Base-by-base conservation (phyloP, 2,797 vertebrate genomes). In the Macropodus opercularis region DNA sequence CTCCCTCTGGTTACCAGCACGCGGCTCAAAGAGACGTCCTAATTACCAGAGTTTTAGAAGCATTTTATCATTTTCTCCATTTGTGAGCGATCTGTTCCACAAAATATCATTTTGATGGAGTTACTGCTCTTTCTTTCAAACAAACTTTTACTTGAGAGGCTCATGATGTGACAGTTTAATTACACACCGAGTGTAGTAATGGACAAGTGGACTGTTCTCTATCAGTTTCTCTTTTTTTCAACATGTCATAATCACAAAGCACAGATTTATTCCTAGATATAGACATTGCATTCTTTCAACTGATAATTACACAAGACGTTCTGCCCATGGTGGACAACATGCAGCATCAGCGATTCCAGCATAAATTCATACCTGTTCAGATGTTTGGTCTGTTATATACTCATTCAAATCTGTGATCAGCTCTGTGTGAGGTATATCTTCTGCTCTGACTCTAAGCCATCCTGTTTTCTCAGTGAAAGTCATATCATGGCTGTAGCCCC, bases 1-100 rank as follows among this genome's bases (percentile, higher is more conserved):
- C 68, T 87, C 85, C 91, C 87, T 89, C 83, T 15, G 52, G 77
- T 86, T 89, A 75, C 77, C 70, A 87, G 67, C 75, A 80, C 83
- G 75, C 92, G 93, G 93, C 92, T 94, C 89, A 78, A 80, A 79
- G 64, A 29, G 41, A 18, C 55, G 49, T 69, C 40, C 53, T 77
- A 84, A 83, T 75, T 77, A 60, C 61, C 59, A 51, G 47, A 72
- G 71, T 70, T 72, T 51, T 39, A 23, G 36, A 63, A 40, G 57
- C 76, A 22, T 52, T 73, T 79, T 12, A 63, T 69, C 3, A 23
- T 27, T 69, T 72, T 52, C 38, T 57, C n/a, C 39, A 47, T 80
- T 81, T 58, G 50, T 6, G 1, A 18, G 14, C 42, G 66, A 64
- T 69, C 51, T 75, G 57, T 72, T 64, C 21, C 6, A 8, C 35